Evolutionary conservation across 2,797 vertebrate species (phyloP).

Genomic region (Enteromius treurensis): DNA sequence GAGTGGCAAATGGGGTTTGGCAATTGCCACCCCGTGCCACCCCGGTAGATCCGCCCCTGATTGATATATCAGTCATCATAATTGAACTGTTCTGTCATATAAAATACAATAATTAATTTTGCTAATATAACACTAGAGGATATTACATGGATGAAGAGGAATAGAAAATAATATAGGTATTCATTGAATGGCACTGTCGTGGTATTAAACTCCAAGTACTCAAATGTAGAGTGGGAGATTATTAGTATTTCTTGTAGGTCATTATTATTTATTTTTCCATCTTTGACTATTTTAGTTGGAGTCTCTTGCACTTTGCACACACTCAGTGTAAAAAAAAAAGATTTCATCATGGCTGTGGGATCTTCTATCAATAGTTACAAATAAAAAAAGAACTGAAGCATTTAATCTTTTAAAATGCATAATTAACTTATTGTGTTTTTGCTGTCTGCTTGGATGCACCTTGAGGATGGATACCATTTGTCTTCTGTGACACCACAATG

Average conservation of each 20-base stretch:
- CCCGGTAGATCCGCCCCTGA: neutral
- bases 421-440: neutral
- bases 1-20: too few relatives aligned
- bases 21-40: too few relatives aligned
- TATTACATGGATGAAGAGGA: neutral
- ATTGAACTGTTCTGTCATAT: neutral
- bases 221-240: neutral
- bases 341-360: neutral
- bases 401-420: neutral
- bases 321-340: neutral
- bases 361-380: neutral
- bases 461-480: neutral
- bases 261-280: constrained; percentile 6
- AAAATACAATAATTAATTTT: neutral
- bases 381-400: neutral
- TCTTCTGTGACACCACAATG: constrained; percentile 30
- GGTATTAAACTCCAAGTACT: neutral
- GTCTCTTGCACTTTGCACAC: neutral
- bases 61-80: neutral
- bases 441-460: neutral
- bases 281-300: neutral
- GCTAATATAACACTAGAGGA: neutral
- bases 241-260: neutral
- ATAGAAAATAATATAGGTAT: neutral
- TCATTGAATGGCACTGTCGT: neutral